These are phyloP conservation scores for Octopus bimaculoides DNA, from an alignment of 1,140 invertebrate species.

Conservation along the genomic window DNA sequence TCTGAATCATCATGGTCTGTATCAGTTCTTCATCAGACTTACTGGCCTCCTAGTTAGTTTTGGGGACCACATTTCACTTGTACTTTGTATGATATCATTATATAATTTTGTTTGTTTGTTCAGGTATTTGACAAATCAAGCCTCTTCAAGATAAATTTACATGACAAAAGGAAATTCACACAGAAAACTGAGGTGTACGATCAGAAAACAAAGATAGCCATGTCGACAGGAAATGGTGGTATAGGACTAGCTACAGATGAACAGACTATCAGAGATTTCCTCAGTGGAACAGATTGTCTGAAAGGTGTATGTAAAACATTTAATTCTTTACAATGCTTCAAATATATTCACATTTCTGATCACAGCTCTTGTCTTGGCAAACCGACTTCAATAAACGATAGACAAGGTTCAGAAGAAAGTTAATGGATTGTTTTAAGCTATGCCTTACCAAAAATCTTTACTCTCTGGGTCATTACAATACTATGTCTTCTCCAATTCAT, in stretches of 20 bases:
- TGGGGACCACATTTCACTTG: too few relatives aligned
- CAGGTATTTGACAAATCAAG: slow-evolving; percentile 5
- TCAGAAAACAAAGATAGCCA: not conserved
- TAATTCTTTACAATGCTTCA: not conserved
- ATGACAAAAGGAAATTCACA: not conserved
- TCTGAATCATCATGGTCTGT: too few relatives aligned
- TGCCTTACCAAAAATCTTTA: too few relatives aligned
- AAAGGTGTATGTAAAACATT: slow-evolving; percentile 66
- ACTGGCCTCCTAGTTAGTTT: too few relatives aligned
- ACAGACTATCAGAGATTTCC: slow-evolving; percentile 64
- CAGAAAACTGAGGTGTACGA: not conserved
- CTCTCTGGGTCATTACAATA: too few relatives aligned
- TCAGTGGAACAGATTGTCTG: slow-evolving; percentile 80
- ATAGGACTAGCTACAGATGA: slow-evolving; percentile 41
- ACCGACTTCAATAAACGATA: too few relatives aligned
- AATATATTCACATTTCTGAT: too few relatives aligned
- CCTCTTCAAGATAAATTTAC: slow-evolving; percentile 7
- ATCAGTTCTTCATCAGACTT: too few relatives aligned
- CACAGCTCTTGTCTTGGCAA: not conserved
- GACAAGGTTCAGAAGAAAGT: too few relatives aligned
- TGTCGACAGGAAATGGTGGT: slow-evolving; percentile 13
- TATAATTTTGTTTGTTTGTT: not conserved
- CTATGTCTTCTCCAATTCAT: too few relatives aligned
- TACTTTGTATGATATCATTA: not conserved
- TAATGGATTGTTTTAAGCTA: too few relatives aligned